Conservation (phyloP, 1,140 invertebrate species). For the Drosophila arizonae region DNA sequence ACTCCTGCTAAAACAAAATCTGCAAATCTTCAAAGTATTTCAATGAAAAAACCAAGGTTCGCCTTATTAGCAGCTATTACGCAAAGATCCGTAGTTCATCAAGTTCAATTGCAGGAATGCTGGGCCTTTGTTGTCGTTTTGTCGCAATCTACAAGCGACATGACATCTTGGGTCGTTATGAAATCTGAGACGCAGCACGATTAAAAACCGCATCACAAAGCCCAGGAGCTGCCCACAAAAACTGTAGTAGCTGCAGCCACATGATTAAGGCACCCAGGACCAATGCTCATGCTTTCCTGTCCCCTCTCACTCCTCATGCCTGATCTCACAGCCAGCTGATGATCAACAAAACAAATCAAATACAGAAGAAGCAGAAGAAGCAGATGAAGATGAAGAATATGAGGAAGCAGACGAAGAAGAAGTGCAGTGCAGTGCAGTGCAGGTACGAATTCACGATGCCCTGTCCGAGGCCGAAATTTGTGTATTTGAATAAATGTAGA, state of each 20-base stretch:
- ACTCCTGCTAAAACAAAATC: too few relatives aligned
- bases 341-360: not conserved
- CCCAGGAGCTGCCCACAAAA: conserved; percentile 23
- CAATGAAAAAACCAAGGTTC: too few relatives aligned
- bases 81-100: not conserved
- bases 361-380: too few relatives aligned
- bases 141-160: conserved; percentile 38
- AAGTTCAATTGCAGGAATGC: conserved; percentile 16
- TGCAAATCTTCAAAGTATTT: too few relatives aligned
- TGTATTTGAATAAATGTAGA: conserved; percentile 9
- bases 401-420: too few relatives aligned
- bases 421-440: not conserved
- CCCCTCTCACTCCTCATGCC: not conserved
- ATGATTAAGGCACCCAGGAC: conserved; percentile 20
- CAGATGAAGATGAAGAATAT: not conserved
- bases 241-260: conserved; percentile 34
- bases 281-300: not conserved
- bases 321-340: conserved; percentile 10
- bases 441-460: conserved; percentile 11
- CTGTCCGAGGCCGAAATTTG: conserved; percentile 3
- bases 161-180: conserved; percentile 31
- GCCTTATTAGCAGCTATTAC: not conserved
- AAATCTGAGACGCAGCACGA: conserved; percentile 63
- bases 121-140: conserved; percentile 54
- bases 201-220: conserved; percentile 31